Conservation (phyloP, 1,140 invertebrate species). For the Akabosia matsudoensis region DNA sequence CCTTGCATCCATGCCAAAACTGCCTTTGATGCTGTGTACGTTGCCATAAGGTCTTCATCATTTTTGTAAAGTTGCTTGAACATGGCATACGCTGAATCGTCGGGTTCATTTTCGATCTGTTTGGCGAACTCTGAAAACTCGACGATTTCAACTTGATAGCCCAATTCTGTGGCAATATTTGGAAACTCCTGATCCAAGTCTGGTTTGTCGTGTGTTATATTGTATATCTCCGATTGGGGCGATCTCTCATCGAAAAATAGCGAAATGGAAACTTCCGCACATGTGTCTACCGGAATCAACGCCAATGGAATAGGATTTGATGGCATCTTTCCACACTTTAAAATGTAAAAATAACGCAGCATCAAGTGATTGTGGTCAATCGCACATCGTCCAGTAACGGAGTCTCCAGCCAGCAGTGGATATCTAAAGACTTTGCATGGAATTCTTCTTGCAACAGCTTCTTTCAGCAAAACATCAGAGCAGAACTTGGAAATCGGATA, state of each 20-base stretch:
- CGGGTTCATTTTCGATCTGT: not conserved
- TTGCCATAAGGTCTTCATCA: not conserved
- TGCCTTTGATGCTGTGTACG: not conserved
- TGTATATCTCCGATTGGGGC: not conserved
- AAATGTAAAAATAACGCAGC: not conserved
- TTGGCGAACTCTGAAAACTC: constrained; percentile 3
- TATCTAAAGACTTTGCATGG: constrained; percentile 8
- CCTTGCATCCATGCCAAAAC: not conserved
- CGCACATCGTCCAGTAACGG: not conserved
- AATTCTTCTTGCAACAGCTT: not conserved
- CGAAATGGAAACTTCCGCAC: not conserved
- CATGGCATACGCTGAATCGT: not conserved
- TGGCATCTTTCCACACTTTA: constrained; percentile 12
- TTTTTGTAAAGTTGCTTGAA: constrained; percentile 2
- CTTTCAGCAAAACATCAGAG: not conserved
- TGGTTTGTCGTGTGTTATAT: not conserved
- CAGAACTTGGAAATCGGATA: constrained; percentile 11
- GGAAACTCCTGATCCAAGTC: constrained; percentile 1
- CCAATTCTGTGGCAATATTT: not conserved
- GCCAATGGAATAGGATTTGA: not conserved
- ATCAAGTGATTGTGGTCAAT: constrained; percentile 5
- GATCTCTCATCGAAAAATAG: not conserved
- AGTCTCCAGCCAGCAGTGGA: not conserved
- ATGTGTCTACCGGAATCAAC: constrained; percentile 4
- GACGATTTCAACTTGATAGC: not conserved